Base-by-base conservation (phyloP, 2,113 vertebrate species). In the Mormyrus lacerda region DNA sequence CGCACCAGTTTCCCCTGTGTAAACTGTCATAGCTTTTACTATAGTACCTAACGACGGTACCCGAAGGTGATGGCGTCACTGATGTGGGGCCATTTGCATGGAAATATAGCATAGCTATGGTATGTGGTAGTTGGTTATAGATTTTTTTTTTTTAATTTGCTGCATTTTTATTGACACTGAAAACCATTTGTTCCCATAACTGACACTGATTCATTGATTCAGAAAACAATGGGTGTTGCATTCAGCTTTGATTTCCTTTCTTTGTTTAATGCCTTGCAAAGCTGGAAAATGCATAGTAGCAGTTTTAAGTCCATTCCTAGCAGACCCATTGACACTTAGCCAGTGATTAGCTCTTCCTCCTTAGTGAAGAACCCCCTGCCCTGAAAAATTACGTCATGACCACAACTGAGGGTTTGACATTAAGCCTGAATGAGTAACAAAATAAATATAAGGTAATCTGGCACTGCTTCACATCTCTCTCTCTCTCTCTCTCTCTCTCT, bases 341-440 rank as follows among this genome's bases (percentile, higher is more conserved):
- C 61, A 88, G 87, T 50, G 87, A 73, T 76, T 88, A 76, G 87
- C 61, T 45, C 65, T 76, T 50, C n/a, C 45, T 88, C 10, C 73
- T 42, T 42, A 42, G 73, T 27, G 2, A 31, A 73, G 42, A 61
- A 31, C 35, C 55, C 24, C 87, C n/a, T 69, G 61, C 13, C 58
- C 58, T 39, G 73, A n/a, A 31, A 48, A 27, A 88, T 88, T 24
- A 88, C 45, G 44, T 48, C 87, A 88, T 50, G 45, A 24, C 24
- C 27, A 48, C 24, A 73, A 44, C n/a, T 45, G 47, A 24, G 6
- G 45, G 27, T 61, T 88, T 45, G 27, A 35, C 7, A 17, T 61
- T 89, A 42, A 27, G 24, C 17, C 44, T 86, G 55, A 44, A 15
- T 27, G 87, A 58, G 51, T 88, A 42, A 39, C 35, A 35, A 79